Percentiles rank a stretch among this genome's conserved stretches.
These are phyloP conservation scores for Chelon labrosus DNA, from an alignment of 2,797 vertebrate species.

Conservation along the genomic window DNA sequence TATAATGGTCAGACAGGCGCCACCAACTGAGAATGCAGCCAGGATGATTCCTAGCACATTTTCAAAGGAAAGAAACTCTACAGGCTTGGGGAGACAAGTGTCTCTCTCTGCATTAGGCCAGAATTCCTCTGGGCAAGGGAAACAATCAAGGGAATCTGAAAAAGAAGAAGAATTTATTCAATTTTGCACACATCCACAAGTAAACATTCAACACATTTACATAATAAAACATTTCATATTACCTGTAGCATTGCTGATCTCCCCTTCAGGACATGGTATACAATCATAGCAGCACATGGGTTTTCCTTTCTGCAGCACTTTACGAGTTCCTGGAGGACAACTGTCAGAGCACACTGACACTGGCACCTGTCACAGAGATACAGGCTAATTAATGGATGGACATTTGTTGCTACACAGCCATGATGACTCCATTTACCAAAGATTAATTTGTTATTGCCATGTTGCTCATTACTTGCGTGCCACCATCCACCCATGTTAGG, in stretches of 20 bases:
- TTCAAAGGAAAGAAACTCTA: slow-evolving; percentile 78
- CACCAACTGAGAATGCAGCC: slow-evolving; percentile 55
- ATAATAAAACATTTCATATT: no score
- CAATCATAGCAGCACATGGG: slow-evolving; percentile 83
- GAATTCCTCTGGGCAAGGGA: slow-evolving; percentile 67
- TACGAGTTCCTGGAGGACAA: slow-evolving; percentile 77
- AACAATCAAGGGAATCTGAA: slow-evolving; percentile 77
- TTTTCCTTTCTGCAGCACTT: slow-evolving; percentile 76
- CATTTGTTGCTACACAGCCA: neutral
- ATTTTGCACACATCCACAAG: neutral
- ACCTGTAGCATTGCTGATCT: slow-evolving; percentile 81
- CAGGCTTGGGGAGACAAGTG: slow-evolving; percentile 65
- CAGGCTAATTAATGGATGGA: neutral
- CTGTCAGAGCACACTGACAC: slow-evolving; percentile 77
- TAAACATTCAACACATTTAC: neutral
- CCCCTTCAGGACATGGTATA: slow-evolving; percentile 76
- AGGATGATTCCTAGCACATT: slow-evolving; percentile 74
- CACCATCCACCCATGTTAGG: slow-evolving; percentile 69
- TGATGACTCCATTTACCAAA: neutral
- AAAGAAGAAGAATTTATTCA: neutral
- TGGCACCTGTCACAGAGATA: slow-evolving; percentile 65
- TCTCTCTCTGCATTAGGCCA: slow-evolving; percentile 71
- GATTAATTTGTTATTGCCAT: neutral
- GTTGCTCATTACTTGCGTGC: slow-evolving; percentile 49
- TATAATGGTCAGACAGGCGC: slow-evolving; percentile 54